phyloP scores from a whole-genome alignment of 1,140 invertebrate species.

The Mycetomoellerius zeteki region DNA sequence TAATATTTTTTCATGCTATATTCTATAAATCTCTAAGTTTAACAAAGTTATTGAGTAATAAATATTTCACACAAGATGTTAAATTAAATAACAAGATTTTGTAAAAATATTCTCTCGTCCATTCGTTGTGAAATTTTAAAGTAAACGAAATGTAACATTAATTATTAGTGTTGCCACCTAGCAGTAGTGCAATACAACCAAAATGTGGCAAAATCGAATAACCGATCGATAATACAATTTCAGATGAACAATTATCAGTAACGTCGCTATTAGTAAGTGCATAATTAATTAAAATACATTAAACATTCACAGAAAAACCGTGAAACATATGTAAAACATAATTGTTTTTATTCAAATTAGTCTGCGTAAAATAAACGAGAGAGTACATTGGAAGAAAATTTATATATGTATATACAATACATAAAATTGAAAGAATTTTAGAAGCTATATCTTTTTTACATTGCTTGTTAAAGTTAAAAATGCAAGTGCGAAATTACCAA shows the following conservation, averaged over 20 bases:
- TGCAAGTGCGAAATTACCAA: not conserved
- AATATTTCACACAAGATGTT: not conserved
- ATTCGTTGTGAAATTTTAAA: not conserved
- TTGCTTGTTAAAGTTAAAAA: not conserved
- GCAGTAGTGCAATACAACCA: not conserved
- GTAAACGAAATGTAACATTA: not conserved
- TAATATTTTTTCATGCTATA: not conserved
- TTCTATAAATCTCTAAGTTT: not conserved
- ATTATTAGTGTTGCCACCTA: conserved; percentile 1
- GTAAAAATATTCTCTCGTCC: not conserved
- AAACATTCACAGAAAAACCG: not conserved
- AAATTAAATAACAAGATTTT: not conserved
- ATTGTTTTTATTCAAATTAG: not conserved
- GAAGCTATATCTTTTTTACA: not conserved
- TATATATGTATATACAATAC: not conserved
- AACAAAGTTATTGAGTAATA: not conserved
- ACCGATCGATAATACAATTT: not conserved
- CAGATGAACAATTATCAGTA: not conserved
- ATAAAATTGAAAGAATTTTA: not conserved
- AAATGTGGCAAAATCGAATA: not conserved
- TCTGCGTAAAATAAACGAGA: not conserved
- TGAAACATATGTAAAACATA: not conserved
- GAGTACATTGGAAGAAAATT: not conserved
- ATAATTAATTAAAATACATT: conserved; percentile 3
- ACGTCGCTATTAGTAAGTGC: not conserved